Evolutionary conservation across 92 coral and sea anemone genomes (phyloP), one percentile per base, ranked within the genome.

Genomic region (Paragorgia papillata): DNA sequence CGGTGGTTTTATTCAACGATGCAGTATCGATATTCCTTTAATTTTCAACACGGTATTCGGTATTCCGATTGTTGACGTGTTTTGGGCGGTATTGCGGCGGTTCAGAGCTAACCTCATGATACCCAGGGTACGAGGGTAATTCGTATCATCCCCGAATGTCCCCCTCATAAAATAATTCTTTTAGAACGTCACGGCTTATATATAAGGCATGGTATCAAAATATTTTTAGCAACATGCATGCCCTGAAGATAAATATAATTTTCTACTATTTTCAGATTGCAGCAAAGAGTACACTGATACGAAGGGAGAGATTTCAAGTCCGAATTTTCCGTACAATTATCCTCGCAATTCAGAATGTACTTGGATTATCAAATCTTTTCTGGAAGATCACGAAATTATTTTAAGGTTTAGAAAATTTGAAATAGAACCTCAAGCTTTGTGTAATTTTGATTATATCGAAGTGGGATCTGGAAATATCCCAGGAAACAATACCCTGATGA

Each of bases 401-500:
- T 56, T 71, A 21, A 71, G 54, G 31, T 29, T 71, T 39, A 18
- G 53, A 54, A 41, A 30, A 10, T 33, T 71, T 43, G 64, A 71
- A 15, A 34, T 55, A 51, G 78, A 71, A 55, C 64, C 78, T 4
- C 78, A 55, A 21, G 31, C 78, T 22, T 0, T 71, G n/a, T 71
- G 78, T 55, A 55, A 55, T 9, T 71, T 17, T 71, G 78, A 71
- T 54, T 71, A 71, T 27, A 71, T 71, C 24, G 62, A 71, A 34
- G 58, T 71, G 19, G 78, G 78, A 22, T 9, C 18, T 53, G 78
- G 78, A 33, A 54, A 44, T 32, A 39, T 29, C 7, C 64, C 78
- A 12, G 78, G 78, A 13, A 12, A 55, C 5, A 71, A 71, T 32
- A 54, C 54, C 21, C 39, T 92, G 20, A 84, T 82, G 31, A 82